These are phyloP conservation scores for Lymantria monacha DNA, from an alignment of 2,888 invertebrate species.

Conservation along the genomic window DNA sequence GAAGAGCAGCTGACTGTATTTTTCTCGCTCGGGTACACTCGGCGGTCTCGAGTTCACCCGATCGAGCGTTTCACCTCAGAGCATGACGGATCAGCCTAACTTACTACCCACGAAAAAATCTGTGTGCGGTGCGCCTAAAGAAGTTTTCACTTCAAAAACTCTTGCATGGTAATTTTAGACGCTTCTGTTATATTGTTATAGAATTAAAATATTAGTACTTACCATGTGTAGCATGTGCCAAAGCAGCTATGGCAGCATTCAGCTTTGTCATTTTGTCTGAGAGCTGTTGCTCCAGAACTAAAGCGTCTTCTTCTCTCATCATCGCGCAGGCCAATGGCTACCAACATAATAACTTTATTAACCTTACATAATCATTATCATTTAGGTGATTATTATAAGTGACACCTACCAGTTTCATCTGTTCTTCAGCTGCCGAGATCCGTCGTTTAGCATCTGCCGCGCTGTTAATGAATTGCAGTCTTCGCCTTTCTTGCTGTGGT, in stretches of 20 bases:
- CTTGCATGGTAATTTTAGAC: too few species aligned
- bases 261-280: slow-evolving; percentile 25
- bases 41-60: too few species aligned
- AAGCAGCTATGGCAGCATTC: slow-evolving; percentile 35
- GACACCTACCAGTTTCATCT: slow-evolving; percentile 20
- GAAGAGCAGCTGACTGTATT: too few species aligned
- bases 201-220: too few species aligned
- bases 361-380: background rate
- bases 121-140: too few species aligned
- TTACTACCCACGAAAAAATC: too few species aligned
- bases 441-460: slow-evolving; percentile 16
- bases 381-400: background rate
- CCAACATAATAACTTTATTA: background rate
- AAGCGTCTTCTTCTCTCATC: slow-evolving; percentile 16
- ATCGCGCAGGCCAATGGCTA: slow-evolving; percentile 12
- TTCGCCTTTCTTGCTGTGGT: slow-evolving; percentile 12
- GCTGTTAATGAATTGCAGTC: slow-evolving; percentile 21
- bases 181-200: too few species aligned
- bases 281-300: slow-evolving; percentile 16
- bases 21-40: too few species aligned
- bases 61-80: too few species aligned
- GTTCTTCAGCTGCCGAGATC: slow-evolving; percentile 17
- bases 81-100: too few species aligned
- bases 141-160: too few species aligned
- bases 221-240: slow-evolving; percentile 23